These are phyloP conservation scores for Platyscapa corneri DNA, from an alignment of 1,140 invertebrate species.

Conservation along the genomic window DNA sequence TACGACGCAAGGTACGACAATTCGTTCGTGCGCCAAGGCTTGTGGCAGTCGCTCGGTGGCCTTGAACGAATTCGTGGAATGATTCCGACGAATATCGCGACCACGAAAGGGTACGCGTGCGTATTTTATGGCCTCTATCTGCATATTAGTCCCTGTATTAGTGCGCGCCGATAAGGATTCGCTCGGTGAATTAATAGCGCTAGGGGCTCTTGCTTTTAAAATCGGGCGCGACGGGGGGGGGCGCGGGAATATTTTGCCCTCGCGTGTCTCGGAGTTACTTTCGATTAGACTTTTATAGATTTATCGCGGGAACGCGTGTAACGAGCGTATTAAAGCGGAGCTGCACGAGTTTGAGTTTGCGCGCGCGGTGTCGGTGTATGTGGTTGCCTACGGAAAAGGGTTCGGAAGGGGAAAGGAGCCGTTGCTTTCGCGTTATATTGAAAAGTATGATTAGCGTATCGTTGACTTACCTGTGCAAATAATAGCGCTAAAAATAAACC, in stretches of 20 bases:
- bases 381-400: neutral
- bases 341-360: too few species aligned
- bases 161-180: neutral
- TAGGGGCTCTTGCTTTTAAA: neutral
- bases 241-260: too few species aligned
- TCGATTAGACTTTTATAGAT: neutral
- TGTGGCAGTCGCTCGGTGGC: neutral
- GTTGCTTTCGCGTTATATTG: neutral
- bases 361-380: too few species aligned
- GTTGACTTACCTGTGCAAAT: neutral
- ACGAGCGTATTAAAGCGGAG: neutral
- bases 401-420: neutral
- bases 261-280: neutral
- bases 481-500: neutral
- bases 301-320: neutral
- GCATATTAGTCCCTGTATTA: neutral
- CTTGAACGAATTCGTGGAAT: slow-evolving; percentile 39
- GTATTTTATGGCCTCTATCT: neutral
- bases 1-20: neutral
- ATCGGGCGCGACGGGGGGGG: too few species aligned
- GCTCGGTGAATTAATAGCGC: neutral
- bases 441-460: neutral
- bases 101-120: neutral
- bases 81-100: slow-evolving; percentile 32
- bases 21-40: neutral